These are phyloP conservation scores for human (Homo sapiens) DNA, from an alignment of 2,113 vertebrate genomes.

Conservation along the genomic window GRCh38 chr9:90637001-90637500, in stretches of 20 bases:
- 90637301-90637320: background rate
- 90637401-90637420: background rate
- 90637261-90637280: background rate
- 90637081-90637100: background rate
- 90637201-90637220: background rate
- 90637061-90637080: background rate
- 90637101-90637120: background rate
- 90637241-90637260: background rate
- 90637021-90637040: too few species aligned
- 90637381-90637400: background rate
- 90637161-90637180: background rate
- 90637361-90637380: background rate
- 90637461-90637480: background rate
- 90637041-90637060: background rate
- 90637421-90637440: background rate
- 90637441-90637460: background rate
- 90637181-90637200: background rate
- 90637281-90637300: background rate
- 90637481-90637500: background rate
- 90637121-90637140: background rate
- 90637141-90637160: background rate
- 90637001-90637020: background rate
- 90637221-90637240: background rate
- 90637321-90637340: background rate
- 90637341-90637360: background rate